phyloP scores from a whole-genome alignment of 2,113 vertebrate species.

The Madoqua kirkii region DNA sequence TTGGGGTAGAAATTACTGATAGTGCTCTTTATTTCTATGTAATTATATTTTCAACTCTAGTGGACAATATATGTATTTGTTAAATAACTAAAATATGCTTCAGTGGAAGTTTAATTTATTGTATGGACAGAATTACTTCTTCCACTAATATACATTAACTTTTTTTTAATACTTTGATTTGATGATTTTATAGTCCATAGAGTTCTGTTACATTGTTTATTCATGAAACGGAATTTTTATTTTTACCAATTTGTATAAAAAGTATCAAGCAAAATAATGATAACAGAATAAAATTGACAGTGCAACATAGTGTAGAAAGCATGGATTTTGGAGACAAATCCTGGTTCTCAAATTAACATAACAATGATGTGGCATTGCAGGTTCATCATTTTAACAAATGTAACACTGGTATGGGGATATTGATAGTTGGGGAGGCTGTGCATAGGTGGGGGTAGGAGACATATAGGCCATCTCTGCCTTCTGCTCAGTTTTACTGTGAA shows the following conservation, averaged over 20 bases:
- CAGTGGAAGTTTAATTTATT: not conserved
- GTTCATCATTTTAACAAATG: not conserved
- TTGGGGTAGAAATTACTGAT: not conserved
- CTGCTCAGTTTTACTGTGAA: not conserved
- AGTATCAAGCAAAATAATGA: not conserved
- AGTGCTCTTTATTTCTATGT: not conserved
- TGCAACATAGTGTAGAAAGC: not conserved
- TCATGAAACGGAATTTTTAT: not conserved
- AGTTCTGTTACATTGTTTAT: not conserved
- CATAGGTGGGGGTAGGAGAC: not conserved
- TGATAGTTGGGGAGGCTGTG: not conserved
- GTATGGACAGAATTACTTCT: not conserved
- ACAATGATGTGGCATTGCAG: not conserved
- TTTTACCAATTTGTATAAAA: constrained; percentile 14
- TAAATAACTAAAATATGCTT: constrained; percentile 11
- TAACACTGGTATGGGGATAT: not conserved
- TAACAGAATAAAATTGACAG: not conserved
- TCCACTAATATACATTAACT: not conserved
- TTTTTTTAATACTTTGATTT: not conserved
- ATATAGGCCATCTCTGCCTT: not conserved
- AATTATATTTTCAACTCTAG: not conserved
- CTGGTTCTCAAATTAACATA: not conserved
- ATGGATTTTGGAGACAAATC: constrained; percentile 4
- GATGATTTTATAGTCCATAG: not conserved
- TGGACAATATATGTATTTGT: not conserved